Evolutionary conservation across 2,113 vertebrate species (phyloP).

Genomic region (Siphamia tubifer): DNA sequence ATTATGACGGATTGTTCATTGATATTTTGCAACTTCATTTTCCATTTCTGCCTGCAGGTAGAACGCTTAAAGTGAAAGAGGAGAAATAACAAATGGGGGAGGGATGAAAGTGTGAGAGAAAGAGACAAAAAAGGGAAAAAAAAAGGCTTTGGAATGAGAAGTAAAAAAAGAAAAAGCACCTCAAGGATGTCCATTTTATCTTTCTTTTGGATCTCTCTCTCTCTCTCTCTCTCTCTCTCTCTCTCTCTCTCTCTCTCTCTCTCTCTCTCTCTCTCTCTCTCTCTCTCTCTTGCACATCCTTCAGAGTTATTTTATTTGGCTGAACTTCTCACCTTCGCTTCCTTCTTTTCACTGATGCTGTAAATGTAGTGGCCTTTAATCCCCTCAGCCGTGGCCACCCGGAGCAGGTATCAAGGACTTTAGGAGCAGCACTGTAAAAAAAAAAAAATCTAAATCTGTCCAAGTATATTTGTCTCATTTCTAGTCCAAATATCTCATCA

Average conservation of each 20-base stretch:
- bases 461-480: no score
- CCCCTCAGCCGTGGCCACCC: neutral
- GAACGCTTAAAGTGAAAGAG: constrained; percentile 13
- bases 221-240: neutral
- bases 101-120: neutral
- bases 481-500: no score
- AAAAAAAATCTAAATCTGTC: no score
- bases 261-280: neutral
- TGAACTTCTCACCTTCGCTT: constrained; percentile 1
- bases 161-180: neutral
- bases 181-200: neutral
- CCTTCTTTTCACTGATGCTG: neutral
- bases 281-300: no score
- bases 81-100: constrained; percentile 3
- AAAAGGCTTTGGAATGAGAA: no score
- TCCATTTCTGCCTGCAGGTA: constrained; percentile 30
- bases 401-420: neutral
- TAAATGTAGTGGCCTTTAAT: constrained; percentile 57
- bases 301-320: constrained; percentile 21
- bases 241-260: neutral
- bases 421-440: no score
- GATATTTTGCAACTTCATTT: constrained; percentile 39
- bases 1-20: constrained; percentile 26
- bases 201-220: neutral
- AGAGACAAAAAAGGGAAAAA: neutral